Conservation (phyloP, 2,113 vertebrate species). For the Corythaeola cristata region DNA sequence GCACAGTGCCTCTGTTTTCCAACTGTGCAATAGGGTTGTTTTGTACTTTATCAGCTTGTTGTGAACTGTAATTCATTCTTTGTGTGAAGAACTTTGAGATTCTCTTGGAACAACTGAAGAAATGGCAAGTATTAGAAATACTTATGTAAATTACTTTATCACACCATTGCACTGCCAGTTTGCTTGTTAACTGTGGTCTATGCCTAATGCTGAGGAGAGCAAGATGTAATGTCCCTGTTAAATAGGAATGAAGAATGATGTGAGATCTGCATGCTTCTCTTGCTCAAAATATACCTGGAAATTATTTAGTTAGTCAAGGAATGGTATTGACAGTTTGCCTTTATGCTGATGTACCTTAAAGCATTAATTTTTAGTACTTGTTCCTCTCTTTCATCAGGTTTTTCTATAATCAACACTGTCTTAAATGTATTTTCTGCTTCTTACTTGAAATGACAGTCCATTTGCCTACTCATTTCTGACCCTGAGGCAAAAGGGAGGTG, state of each 20-base stretch:
- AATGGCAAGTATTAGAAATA: not conserved
- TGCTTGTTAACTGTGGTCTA: not conserved
- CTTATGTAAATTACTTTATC: not conserved
- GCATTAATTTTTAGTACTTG: not conserved
- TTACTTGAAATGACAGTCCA: not conserved
- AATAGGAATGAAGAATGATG: not conserved
- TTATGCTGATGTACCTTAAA: not conserved
- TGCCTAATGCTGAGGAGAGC: not conserved
- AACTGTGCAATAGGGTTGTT: not conserved
- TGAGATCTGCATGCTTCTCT: not conserved
- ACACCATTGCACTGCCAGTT: not conserved
- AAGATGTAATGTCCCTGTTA: not conserved
- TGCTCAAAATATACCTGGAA: not conserved
- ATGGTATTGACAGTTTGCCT: not conserved
- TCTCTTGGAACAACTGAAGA: not conserved
- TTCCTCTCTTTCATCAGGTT: not conserved
- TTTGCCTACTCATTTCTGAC: not conserved
- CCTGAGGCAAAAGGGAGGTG: not conserved
- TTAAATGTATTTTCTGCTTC: not conserved
- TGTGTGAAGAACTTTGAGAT: not conserved
- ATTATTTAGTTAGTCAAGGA: not conserved
- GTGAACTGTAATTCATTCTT: not conserved
- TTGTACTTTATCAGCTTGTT: not conserved
- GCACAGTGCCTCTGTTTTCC: not conserved
- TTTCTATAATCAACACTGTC: not conserved